Conservation (phyloP, 2,113 vertebrate genomes). For the Corvus cornix region DNA sequence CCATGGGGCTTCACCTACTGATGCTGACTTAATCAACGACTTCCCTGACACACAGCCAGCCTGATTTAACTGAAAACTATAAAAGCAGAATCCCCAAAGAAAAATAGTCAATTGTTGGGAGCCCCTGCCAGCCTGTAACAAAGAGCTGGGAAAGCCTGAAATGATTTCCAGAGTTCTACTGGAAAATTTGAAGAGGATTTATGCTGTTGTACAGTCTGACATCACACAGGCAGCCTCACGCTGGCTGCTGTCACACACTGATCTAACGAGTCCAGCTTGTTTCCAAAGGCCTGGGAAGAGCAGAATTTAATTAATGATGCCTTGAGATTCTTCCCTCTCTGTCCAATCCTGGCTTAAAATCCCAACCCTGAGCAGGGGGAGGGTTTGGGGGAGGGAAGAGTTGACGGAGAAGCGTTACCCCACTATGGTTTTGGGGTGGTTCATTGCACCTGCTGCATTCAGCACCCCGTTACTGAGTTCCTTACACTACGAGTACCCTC, state of each 20-base stretch:
- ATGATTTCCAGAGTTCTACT: neutral
- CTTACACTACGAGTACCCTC: accelerated
- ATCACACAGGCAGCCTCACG: neutral
- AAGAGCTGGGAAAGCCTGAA: constrained; percentile 21
- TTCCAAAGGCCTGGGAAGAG: neutral
- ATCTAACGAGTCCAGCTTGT: neutral
- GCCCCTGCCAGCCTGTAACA: constrained; percentile 17
- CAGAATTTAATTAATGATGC: neutral
- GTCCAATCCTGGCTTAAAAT: neutral
- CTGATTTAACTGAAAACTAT: neutral
- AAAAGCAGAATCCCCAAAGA: constrained; percentile 23
- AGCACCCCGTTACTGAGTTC: neutral
- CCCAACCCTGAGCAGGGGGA: neutral
- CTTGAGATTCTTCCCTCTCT: neutral
- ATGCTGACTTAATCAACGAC: neutral
- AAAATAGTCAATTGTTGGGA: neutral
- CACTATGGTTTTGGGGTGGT: accelerated
- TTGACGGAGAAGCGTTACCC: accelerated
- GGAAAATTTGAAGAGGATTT: neutral
- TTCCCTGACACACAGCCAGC: neutral
- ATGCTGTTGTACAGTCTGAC: neutral
- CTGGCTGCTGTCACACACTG: neutral
- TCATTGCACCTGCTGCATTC: neutral
- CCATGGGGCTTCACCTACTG: neutral
- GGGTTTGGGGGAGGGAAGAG: neutral